Evolutionary conservation across 1,140 invertebrate species (phyloP), one percentile per base, ranked within the genome.

Genomic region (Ips typographus): DNA sequence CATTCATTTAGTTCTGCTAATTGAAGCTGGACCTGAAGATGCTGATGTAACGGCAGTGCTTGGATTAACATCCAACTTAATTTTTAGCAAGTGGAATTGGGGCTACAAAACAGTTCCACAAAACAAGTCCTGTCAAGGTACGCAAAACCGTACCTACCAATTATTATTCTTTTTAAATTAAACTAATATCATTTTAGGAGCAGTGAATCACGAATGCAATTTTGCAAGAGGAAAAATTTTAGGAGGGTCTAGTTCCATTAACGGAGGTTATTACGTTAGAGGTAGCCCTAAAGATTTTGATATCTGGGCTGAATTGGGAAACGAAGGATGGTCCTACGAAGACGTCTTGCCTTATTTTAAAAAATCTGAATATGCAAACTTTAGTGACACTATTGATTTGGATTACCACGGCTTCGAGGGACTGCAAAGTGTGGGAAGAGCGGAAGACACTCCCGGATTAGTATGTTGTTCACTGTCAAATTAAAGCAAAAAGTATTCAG

Each of bases 181-280:
- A 47, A 47, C 6, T 47, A 47, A 47, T 7, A 47, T 59, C 2
- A n/a, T 37, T 70, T 71, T 40, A 65, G 73, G 7, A 1, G 41
- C 4, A n/a, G 8, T 37, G 7, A 41, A 42, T 7, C 1, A 59
- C 79, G 41, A 80, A 40, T 89, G 87, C 72, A 84, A 80, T 42
- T 84, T 86, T 82, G 86, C 87, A 0, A 78, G 86, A 58, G 88
- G 88, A 1, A 87, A 84, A 74, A 86, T 83, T 0, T 75, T 91
- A 1, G 93, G 93, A 1, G 93, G 93, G 1, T 86, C 87, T 1
- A 91, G 89, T 37, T 87, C 90, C 2, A 86, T 95, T 37, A 95
- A 96, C 77, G 92, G 89, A 53, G 94, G 95, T 92, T 87, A 94
- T 36, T 95, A 95, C 79, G 90, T 92, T 1, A 83, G 94, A 44